Evolutionary conservation across 1,140 invertebrate genomes (phyloP), one percentile per base, ranked within the genome.

Genomic region (Halyomorpha halys): DNA sequence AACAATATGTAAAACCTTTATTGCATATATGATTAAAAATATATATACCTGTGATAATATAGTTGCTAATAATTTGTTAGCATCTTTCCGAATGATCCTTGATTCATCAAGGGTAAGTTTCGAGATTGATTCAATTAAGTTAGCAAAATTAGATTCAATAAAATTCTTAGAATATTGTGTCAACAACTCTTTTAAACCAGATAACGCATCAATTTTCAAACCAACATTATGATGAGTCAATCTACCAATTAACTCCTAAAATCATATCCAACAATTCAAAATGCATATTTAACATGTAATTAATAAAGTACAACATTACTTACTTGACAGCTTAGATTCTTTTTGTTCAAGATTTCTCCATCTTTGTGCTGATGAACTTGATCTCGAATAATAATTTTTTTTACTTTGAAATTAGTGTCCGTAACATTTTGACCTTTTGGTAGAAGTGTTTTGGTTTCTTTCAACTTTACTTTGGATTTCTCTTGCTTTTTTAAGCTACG

Each of bases 391-490:
- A 90, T 76, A 68, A 96, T 92, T 72, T 91, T 89, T 69, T 88
- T 87, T 2, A 91, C 81, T 82, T 92, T 93, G 71, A 94, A 94
- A 69, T 85, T 82, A 0, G 89, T 87, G 72, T 92, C 84, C 0
- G 91, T 94, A 3, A 89, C 81, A 80, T 94, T 95, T 51, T 84
- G 81, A 15, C 86, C 85, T 75, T 87, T 89, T 0, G 86, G 85
- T 53, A 88, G 72, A 64, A 76, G 71, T 69, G 82, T 83, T 74
- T 76, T 81, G 76, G 72, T 82, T 15, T 80, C 82, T 72, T 89
- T 89, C 39, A 90, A 73, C 73, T 90, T 89, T 1, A 86, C 82
- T 78, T 89, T 91, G 0, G 84, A 77, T 69, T 86, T 89, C 74
- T 91, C 87, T 5, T 83, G 81, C 72, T 85, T 87, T 5, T 86